Conservation (phyloP, 2,888 invertebrate species). For the Lampropteryx suffumata region DNA sequence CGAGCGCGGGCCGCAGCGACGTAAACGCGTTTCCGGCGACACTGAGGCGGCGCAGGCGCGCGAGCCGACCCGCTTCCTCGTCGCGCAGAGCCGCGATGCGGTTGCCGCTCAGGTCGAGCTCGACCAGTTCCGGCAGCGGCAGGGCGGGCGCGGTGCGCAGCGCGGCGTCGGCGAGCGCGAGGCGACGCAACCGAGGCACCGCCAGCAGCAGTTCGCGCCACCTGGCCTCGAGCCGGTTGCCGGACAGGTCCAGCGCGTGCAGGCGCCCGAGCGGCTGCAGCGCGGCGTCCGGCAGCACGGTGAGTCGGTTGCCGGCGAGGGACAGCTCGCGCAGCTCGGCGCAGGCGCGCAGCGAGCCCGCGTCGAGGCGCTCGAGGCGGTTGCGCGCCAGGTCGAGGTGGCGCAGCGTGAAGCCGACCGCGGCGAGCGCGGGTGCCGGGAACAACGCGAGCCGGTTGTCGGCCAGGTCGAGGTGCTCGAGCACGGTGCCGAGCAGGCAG, state of each 20-base stretch:
- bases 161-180: conserved; percentile 87
- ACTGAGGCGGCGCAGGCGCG: conserved; percentile 85
- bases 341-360: conserved; percentile 87
- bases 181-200: conserved; percentile 86
- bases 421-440: conserved; percentile 87
- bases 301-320: conserved; percentile 88
- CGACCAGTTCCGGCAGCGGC: conserved; percentile 85
- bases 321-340: conserved; percentile 88
- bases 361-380: conserved; percentile 90
- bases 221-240: conserved; percentile 89
- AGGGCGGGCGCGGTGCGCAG: conserved; percentile 86
- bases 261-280: conserved; percentile 88
- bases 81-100: conserved; percentile 85
- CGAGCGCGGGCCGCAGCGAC: conserved; percentile 86
- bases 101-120: conserved; percentile 89
- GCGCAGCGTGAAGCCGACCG: conserved; percentile 88
- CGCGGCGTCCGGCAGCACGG: conserved; percentile 91
- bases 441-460: conserved; percentile 87
- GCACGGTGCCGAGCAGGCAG: conserved; percentile 87
- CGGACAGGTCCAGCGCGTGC: conserved; percentile 88
- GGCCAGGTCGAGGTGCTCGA: conserved; percentile 89
- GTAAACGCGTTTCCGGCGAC: conserved; percentile 87
- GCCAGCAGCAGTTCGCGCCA: conserved; percentile 91
- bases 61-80: conserved; percentile 84
- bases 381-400: conserved; percentile 89